Percentiles rank a stretch among this genome's conserved stretches.
phyloP scores from a whole-genome alignment of 2,113 vertebrate genomes.

The Aegithalos caudatus region DNA sequence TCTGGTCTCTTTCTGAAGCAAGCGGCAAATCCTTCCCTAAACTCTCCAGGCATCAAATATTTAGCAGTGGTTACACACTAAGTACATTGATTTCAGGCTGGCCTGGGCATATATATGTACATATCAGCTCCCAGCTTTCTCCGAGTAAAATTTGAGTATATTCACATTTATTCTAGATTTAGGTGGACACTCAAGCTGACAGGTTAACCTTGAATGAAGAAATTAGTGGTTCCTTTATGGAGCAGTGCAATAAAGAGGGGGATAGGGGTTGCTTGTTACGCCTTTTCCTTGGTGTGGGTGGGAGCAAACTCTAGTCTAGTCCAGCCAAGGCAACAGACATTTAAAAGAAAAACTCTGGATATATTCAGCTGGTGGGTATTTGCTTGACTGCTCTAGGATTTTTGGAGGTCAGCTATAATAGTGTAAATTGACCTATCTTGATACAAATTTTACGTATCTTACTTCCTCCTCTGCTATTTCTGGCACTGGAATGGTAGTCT shows the following conservation, averaged over 20 bases:
- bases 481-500: background rate
- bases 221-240: background rate
- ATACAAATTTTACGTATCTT: background rate
- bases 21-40: background rate
- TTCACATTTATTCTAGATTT: background rate
- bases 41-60: constrained; percentile 47
- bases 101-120: background rate
- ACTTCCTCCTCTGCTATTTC: background rate
- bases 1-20: background rate
- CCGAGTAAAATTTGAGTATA: background rate
- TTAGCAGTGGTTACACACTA: background rate
- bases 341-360: background rate
- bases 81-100: background rate
- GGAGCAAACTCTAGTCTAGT: background rate
- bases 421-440: background rate
- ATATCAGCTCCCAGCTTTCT: background rate
- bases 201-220: background rate
- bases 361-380: background rate
- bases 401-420: background rate
- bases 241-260: background rate
- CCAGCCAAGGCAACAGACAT: background rate
- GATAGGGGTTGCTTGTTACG: background rate
- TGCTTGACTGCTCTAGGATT: background rate
- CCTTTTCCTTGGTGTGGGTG: background rate
- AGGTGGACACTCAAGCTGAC: background rate